phyloP scores from a whole-genome alignment of 2,113 vertebrate species.

The Irena cyanogastra region DNA sequence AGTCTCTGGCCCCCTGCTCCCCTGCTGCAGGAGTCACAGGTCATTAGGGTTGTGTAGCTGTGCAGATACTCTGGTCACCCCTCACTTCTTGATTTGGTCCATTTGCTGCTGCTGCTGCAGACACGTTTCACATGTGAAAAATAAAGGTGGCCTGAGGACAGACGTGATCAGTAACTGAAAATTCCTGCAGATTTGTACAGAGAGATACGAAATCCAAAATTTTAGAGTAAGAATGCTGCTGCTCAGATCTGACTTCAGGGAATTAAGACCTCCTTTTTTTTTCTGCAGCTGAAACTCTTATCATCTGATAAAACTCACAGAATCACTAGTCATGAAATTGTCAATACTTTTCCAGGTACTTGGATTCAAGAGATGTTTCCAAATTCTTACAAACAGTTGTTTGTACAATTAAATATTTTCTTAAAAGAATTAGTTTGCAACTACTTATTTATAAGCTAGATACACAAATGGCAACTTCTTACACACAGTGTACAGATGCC shows the following conservation, averaged over 20 bases:
- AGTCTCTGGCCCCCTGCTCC: background rate
- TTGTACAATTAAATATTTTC: background rate
- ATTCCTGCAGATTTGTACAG: background rate
- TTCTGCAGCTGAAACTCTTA: background rate
- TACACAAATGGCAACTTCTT: background rate
- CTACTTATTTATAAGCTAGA: slow-evolving; percentile 7
- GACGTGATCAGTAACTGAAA: background rate
- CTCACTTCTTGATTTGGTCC: background rate
- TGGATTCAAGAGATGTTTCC: background rate
- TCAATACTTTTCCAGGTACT: background rate
- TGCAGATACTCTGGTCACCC: background rate
- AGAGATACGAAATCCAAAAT: background rate
- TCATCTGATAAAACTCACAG: background rate
- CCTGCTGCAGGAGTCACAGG: background rate
- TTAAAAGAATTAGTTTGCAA: background rate
- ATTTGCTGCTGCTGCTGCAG: background rate
- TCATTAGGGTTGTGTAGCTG: background rate
- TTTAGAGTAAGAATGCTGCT: background rate
- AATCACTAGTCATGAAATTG: background rate
- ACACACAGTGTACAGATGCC: background rate
- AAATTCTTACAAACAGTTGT: background rate
- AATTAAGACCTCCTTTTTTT: background rate
- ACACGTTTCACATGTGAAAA: background rate
- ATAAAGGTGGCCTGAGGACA: background rate
- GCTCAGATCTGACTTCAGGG: background rate